Percentiles rank a stretch among this genome's conserved stretches.
Conservation (phyloP, 2,888 invertebrate genomes). For the Tachina lurida region DNA sequence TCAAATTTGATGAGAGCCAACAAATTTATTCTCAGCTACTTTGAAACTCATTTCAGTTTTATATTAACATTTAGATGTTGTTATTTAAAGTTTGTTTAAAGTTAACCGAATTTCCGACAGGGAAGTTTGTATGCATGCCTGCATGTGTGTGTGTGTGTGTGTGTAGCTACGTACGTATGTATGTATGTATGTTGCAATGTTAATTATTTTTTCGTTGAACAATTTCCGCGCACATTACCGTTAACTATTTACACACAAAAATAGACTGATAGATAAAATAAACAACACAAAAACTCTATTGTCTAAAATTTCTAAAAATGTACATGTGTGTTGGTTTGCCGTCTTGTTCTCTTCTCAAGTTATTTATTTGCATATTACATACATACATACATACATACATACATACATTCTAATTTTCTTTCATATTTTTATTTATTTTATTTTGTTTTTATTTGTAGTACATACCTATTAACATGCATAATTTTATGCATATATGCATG, state of each 20-base stretch:
- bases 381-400: no score
- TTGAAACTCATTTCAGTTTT: no score
- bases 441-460: background rate
- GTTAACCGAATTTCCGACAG: no score
- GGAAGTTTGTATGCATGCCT: background rate
- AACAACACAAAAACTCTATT: slow-evolving; percentile 28
- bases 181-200: background rate
- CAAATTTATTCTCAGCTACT: no score
- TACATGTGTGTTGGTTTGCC: background rate
- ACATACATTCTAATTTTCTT: background rate
- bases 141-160: no score
- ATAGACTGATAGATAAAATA: slow-evolving; percentile 58
- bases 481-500: background rate
- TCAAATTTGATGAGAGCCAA: no score
- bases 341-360: slow-evolving; percentile 21
- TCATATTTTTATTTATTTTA: slow-evolving; percentile 6
- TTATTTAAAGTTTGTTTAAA: no score
- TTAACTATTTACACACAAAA: slow-evolving; percentile 65
- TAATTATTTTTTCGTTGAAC: slow-evolving; percentile 48
- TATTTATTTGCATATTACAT: slow-evolving; percentile 22
- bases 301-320: background rate
- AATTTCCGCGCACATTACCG: slow-evolving; percentile 66
- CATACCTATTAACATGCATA: background rate
- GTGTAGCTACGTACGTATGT: background rate
- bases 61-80: no score